phyloP scores from a whole-genome alignment of 2,888 invertebrate genomes.

The Prosopocoilus inquinatus region DNA sequence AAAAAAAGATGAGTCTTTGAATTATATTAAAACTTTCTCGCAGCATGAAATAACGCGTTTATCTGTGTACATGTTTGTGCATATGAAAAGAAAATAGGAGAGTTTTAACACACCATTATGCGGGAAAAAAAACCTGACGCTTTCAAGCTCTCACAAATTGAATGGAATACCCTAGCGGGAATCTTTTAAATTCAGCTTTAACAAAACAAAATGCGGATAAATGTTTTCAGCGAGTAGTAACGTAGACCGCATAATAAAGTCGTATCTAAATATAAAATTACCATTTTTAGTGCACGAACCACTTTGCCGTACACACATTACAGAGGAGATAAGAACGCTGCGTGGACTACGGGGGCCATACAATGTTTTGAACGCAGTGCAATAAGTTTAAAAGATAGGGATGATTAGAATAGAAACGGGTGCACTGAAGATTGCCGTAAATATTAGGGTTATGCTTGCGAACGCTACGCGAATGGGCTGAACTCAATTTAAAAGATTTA shows the following conservation, averaged over 20 bases:
- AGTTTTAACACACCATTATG: too few relatives aligned
- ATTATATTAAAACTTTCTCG: too few relatives aligned
- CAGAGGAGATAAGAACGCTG: too few relatives aligned
- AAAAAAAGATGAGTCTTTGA: too few relatives aligned
- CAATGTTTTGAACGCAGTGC: too few relatives aligned
- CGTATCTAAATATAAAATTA: slow-evolving; percentile 2
- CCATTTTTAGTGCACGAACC: neutral
- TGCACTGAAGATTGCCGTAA: neutral
- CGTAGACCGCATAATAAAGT: neutral
- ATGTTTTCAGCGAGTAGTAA: neutral
- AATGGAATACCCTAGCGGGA: neutral
- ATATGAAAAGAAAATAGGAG: too few relatives aligned
- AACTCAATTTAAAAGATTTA: too few relatives aligned
- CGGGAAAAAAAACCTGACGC: too few relatives aligned
- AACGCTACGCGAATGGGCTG: too few relatives aligned
- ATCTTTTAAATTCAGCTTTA: neutral
- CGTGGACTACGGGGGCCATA: too few relatives aligned
- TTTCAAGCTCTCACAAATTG: neutral
- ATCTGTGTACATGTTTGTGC: too few relatives aligned
- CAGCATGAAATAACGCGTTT: too few relatives aligned
- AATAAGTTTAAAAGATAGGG: neutral
- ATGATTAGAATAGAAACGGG: neutral
- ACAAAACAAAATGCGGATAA: neutral
- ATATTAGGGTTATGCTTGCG: neutral
- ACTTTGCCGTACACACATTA: neutral